Conservation (phyloP, 2,113 vertebrate species). For the Xerus inauris region DNA sequence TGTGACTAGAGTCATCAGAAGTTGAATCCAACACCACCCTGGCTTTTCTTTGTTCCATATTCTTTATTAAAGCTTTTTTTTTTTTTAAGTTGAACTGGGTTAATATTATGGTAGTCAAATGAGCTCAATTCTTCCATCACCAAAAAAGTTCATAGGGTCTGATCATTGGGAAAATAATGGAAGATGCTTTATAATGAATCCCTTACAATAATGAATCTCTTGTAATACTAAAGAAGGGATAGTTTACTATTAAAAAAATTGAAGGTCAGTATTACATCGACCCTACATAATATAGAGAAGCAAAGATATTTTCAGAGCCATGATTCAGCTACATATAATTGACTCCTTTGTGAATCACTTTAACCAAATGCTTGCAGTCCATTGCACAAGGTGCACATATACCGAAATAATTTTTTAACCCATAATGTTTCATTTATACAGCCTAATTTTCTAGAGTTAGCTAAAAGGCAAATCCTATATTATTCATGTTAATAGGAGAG, state of each 20-base stretch:
- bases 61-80: not conserved
- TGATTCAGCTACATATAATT: not conserved
- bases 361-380: not conserved
- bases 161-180: not conserved
- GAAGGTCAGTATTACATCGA: not conserved
- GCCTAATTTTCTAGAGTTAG: not conserved
- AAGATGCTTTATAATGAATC: not conserved
- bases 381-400: not conserved
- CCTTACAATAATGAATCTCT: not conserved
- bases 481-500: slow-evolving; percentile 50
- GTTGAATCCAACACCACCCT: not conserved
- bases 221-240: not conserved
- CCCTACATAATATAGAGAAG: not conserved
- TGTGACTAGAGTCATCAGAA: not conserved
- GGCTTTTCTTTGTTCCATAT: not conserved
- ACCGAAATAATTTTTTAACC: not conserved
- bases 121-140: not conserved
- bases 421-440: not conserved
- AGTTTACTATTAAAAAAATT: not conserved
- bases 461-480: slow-evolving; percentile 11
- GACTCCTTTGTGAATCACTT: not conserved
- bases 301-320: not conserved
- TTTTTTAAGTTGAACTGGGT: not conserved
- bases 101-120: not conserved
- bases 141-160: not conserved